Percentiles rank a stretch among this genome's conserved stretches.
phyloP scores from a whole-genome alignment of 2,113 vertebrate genomes.

The Muntiacus muntjak region DNA sequence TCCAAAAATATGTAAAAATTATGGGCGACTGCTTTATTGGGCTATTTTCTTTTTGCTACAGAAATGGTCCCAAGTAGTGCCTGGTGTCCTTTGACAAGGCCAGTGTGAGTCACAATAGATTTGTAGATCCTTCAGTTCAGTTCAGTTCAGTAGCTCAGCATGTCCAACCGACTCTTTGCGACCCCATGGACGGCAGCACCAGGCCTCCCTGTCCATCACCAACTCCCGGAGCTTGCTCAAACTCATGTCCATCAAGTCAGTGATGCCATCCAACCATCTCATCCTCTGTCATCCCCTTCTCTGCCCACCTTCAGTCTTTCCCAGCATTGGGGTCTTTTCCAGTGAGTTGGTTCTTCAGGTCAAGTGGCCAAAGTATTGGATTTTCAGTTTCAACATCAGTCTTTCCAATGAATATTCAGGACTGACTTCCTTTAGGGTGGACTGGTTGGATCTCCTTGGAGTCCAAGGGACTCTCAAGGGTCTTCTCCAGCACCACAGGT shows the following conservation, averaged over 20 bases:
- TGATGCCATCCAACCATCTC: not conserved
- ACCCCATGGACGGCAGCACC: not conserved
- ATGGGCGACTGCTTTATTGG: not conserved
- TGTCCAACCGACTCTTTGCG: rapidly evolving
- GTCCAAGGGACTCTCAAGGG: not conserved
- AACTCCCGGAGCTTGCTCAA: not conserved
- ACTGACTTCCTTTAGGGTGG: not conserved
- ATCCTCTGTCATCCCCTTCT: not conserved
- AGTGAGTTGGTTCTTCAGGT: rapidly evolving
- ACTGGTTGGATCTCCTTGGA: not conserved
- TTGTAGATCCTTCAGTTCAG: not conserved
- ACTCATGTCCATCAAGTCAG: rapidly evolving
- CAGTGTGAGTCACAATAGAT: not conserved
- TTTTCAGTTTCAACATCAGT: not conserved
- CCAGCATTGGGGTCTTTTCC: not conserved
- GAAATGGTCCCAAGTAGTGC: not conserved
- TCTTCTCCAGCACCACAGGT: not conserved
- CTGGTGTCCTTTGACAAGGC: not conserved
- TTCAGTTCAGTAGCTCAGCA: not conserved
- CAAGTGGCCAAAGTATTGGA: not conserved
- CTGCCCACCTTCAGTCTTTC: not conserved
- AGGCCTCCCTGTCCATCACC: not conserved
- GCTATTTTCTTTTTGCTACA: not conserved
- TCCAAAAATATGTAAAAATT: not conserved
- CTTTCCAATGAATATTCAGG: not conserved